phyloP scores from a whole-genome alignment of 2,888 invertebrate genomes.

The Parnassius smintheus region DNA sequence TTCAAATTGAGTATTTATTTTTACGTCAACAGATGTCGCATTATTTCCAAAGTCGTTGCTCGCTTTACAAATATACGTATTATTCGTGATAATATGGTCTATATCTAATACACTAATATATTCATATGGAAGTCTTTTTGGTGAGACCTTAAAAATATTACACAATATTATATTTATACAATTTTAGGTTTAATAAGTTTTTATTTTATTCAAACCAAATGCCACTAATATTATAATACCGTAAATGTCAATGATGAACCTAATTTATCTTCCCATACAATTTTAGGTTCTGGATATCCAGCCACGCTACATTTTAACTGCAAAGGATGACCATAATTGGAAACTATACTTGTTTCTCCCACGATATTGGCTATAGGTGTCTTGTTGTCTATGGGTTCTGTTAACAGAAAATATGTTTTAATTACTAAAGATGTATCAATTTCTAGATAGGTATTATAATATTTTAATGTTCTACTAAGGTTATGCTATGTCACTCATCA shows the following conservation, averaged over 20 bases:
- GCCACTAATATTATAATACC: constrained; percentile 4
- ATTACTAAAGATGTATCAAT: too few relatives aligned
- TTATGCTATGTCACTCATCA: too few relatives aligned
- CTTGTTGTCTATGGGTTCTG: constrained; percentile 6
- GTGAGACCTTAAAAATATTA: constrained; percentile 3
- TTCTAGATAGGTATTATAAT: too few relatives aligned
- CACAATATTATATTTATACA: background rate
- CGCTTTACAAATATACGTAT: constrained; percentile 16
- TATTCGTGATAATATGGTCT: constrained; percentile 3
- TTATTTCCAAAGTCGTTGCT: background rate
- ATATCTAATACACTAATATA: constrained; percentile 13
- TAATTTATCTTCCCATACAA: constrained; percentile 26
- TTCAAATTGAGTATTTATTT: constrained; percentile 4
- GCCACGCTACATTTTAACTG: constrained; percentile 26
- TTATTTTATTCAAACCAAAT: too few relatives aligned
- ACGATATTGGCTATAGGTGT: constrained; percentile 5
- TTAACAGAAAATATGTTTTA: background rate
- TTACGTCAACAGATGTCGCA: constrained; percentile 3
- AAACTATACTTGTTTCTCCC: constrained; percentile 4
- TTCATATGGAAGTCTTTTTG: constrained; percentile 10
- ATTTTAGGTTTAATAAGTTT: background rate
- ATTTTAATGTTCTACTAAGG: too few relatives aligned
- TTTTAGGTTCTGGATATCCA: constrained; percentile 28
- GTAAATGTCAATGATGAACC: constrained; percentile 10
- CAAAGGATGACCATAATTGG: constrained; percentile 15